Base-by-base conservation (phyloP, 2,888 invertebrate species). In the Sinhomidia bicolor region DNA sequence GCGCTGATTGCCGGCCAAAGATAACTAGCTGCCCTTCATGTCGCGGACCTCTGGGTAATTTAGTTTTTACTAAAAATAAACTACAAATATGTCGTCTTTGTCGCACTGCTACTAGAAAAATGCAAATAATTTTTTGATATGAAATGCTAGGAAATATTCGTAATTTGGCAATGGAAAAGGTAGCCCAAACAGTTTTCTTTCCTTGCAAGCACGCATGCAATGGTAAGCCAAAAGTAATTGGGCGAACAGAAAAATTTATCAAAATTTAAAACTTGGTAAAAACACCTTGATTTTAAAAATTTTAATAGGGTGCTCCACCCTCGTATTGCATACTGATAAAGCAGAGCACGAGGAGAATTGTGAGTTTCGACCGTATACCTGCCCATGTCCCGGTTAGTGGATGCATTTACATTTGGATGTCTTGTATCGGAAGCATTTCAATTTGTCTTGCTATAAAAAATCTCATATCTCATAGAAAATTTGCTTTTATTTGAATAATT, bases 101-200 rank as follows among this genome's bases (percentile, higher is more conserved):
- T n/a, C n/a, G n/a, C n/a, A n/a, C n/a, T n/a, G n/a, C n/a, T n/a
- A n/a, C 51, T 51, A 51, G 14, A 26, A 60, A 26, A 6, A 14
- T 23, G 17, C 12, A 20, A 60, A 17, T 54, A 26, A 26, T 60
- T 4, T 60, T n/a, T n/a, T n/a, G n/a, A n/a, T n/a, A n/a, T n/a
- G n/a, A n/a, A n/a, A n/a, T n/a, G 74, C 86, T 80, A 96, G 96
- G 96, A 89, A 99, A 99, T 94, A 99, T 99, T 93, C 96, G 99
- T 91, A 99, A 99, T 94, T 95, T 99, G 93, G 99, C 99, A 44
- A 99, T 99, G 99, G 99, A 99, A 94, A 99, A 99, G 94, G 99
- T 99, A 51, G 99, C 99, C 57, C 97, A 97, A 93, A 99, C 98
- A 93, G 98, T 99, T 71, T 97, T 98, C 96, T 99, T 99, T 93